These are phyloP conservation scores for Drosophila burlai DNA, from an alignment of 1,140 invertebrate genomes.

Conservation along the genomic window DNA sequence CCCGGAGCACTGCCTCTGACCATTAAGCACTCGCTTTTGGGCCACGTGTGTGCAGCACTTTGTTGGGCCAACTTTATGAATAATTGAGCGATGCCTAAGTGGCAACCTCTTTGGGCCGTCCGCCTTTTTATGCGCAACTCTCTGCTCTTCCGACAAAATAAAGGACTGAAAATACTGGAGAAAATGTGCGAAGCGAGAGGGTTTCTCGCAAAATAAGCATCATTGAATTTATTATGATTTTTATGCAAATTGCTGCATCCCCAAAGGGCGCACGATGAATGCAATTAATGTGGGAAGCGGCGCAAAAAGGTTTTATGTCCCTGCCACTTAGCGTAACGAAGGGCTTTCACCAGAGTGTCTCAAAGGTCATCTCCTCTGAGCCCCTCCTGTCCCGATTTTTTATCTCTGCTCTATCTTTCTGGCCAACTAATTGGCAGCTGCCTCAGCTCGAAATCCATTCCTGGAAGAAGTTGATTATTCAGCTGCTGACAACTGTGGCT, in stretches of 20 bases:
- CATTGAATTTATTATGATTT: conserved; percentile 81
- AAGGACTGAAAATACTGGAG: conserved; percentile 41
- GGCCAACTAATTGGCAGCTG: conserved; percentile 53
- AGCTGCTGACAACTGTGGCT: conserved; percentile 25
- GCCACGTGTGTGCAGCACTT: conserved; percentile 36
- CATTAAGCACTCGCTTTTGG: conserved; percentile 27
- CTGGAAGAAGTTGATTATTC: conserved; percentile 1
- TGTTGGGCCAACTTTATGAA: conserved; percentile 63
- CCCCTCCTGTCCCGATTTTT: background rate
- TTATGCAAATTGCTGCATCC: conserved; percentile 63
- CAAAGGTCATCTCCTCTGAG: conserved; percentile 9
- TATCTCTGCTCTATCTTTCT: conserved; percentile 1
- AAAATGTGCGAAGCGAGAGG: conserved; percentile 31
- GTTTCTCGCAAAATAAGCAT: conserved; percentile 60
- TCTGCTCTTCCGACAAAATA: conserved; percentile 29
- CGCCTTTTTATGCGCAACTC: conserved; percentile 47
- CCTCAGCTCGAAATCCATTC: conserved; percentile 41
- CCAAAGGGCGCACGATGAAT: conserved; percentile 39
- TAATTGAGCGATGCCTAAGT: conserved; percentile 70
- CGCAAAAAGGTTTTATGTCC: conserved; percentile 54
- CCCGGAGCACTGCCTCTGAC: conserved; percentile 17
- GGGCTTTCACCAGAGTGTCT: conserved; percentile 29
- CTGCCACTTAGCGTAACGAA: conserved; percentile 55
- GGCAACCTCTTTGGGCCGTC: conserved; percentile 45
- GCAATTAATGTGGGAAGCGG: conserved; percentile 59